Percentiles rank a stretch among this genome's conserved stretches.
phyloP scores from a whole-genome alignment of 2,797 vertebrate genomes.

The Carduelis carduelis region DNA sequence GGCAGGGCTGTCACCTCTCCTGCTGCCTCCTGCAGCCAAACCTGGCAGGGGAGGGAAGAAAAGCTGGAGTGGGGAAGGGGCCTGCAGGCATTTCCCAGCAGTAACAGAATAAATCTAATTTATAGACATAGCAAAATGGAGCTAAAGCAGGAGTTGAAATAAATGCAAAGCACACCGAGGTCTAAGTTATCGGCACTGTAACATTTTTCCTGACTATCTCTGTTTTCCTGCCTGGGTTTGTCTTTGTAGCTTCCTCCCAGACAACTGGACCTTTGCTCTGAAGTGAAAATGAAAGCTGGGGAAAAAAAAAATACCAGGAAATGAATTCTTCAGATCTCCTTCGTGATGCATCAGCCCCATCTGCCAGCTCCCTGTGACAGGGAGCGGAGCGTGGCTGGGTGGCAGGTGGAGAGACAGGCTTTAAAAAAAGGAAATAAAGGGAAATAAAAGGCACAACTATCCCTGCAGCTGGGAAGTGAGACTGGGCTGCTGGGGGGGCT shows the following conservation, averaged over 20 bases:
- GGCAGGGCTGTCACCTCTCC: not conserved
- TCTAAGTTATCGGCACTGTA: constrained; percentile 34
- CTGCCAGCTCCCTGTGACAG: constrained; percentile 35
- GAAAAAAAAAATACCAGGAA: not conserved
- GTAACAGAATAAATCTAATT: constrained; percentile 42
- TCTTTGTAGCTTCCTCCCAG: constrained; percentile 52
- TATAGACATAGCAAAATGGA: constrained; percentile 40
- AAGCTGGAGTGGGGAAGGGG: not conserved
- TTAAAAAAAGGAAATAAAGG: not conserved
- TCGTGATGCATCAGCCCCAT: constrained; percentile 11
- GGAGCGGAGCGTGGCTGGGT: not conserved
- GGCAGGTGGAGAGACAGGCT: not conserved
- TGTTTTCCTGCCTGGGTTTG: constrained; percentile 31
- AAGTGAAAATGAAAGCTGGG: constrained; percentile 61
- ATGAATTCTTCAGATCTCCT: constrained; percentile 61
- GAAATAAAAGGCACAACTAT: not conserved
- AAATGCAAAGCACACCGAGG: constrained; percentile 25
- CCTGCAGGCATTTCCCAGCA: constrained; percentile 21
- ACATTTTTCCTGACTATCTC: constrained; percentile 51
- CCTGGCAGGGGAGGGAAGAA: not conserved
- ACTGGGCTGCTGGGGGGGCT: not conserved
- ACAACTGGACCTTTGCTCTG: constrained; percentile 65
- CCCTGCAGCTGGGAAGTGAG: not conserved
- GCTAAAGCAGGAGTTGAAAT: constrained; percentile 9
- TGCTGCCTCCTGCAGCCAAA: not conserved